phyloP scores from a whole-genome alignment of 2,888 invertebrate genomes.

The Agonopterix arenella region DNA sequence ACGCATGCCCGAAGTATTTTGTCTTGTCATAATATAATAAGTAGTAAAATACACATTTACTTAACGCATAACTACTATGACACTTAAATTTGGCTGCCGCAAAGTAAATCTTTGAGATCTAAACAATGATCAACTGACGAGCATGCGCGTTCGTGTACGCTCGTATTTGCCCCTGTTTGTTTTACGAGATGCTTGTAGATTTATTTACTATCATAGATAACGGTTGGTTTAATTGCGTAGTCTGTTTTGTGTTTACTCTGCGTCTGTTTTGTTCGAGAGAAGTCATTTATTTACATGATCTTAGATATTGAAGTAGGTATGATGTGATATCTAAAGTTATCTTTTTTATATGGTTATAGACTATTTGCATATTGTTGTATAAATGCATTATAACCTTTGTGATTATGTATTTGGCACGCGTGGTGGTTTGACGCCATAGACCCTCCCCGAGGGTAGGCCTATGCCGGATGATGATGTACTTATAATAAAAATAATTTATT shows the following conservation, averaged over 20 bases:
- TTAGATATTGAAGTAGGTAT: too few relatives aligned
- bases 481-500: too few relatives aligned
- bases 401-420: too few relatives aligned
- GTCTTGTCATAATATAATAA: constrained; percentile 6
- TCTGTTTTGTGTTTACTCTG: constrained; percentile 42
- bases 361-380: too few relatives aligned
- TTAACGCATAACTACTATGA: constrained; percentile 19
- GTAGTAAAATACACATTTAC: constrained; percentile 20
- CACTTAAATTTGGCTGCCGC: constrained; percentile 23
- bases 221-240: constrained; percentile 57
- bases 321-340: too few relatives aligned
- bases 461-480: too few relatives aligned
- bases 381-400: too few relatives aligned
- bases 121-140: constrained; percentile 19
- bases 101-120: constrained; percentile 33
- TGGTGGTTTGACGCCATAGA: too few relatives aligned
- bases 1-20: constrained; percentile 5
- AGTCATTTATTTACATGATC: not conserved
- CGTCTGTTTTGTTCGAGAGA: constrained; percentile 17
- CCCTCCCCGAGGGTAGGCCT: too few relatives aligned
- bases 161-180: constrained; percentile 41
- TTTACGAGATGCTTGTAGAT: constrained; percentile 44
- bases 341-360: too few relatives aligned
- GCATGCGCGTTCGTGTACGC: constrained; percentile 18
- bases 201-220: constrained; percentile 56